Evolutionary conservation across 2,797 vertebrate species (phyloP).

Genomic region (Tolypeutes matacus): DNA sequence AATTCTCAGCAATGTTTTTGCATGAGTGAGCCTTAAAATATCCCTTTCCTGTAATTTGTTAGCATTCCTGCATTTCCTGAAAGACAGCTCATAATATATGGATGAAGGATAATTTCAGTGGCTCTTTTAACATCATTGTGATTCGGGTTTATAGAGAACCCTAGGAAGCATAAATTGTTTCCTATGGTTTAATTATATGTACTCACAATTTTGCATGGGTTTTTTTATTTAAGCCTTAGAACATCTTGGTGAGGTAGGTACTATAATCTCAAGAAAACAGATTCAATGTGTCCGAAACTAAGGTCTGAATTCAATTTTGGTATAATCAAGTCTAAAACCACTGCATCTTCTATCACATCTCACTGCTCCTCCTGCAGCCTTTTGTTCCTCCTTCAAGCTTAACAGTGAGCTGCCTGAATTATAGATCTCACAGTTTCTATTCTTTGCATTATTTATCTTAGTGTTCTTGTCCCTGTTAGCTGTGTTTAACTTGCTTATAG

Average conservation of each 20-base stretch:
- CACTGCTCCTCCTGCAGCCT: neutral
- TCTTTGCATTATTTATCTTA: neutral
- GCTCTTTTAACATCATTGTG: neutral
- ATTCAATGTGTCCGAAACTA: neutral
- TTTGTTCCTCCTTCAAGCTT: neutral
- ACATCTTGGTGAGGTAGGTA: neutral
- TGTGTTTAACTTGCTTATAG: neutral
- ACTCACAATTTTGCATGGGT: neutral
- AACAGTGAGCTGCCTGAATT: neutral
- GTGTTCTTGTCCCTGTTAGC: neutral
- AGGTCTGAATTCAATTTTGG: neutral
- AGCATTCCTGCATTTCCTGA: neutral
- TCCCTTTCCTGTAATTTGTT: neutral
- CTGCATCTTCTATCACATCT: neutral
- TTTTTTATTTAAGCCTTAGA: conserved; percentile 26
- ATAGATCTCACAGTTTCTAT: neutral
- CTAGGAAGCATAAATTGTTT: neutral
- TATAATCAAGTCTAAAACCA: neutral
- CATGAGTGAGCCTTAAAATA: neutral
- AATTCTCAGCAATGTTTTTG: neutral
- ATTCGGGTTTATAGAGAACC: neutral
- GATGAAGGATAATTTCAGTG: neutral
- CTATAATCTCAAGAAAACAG: neutral
- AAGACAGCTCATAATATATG: neutral
- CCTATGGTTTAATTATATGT: neutral